These are phyloP conservation scores for Choreutis nemorana DNA, from an alignment of 2,888 invertebrate genomes.

Conservation along the genomic window DNA sequence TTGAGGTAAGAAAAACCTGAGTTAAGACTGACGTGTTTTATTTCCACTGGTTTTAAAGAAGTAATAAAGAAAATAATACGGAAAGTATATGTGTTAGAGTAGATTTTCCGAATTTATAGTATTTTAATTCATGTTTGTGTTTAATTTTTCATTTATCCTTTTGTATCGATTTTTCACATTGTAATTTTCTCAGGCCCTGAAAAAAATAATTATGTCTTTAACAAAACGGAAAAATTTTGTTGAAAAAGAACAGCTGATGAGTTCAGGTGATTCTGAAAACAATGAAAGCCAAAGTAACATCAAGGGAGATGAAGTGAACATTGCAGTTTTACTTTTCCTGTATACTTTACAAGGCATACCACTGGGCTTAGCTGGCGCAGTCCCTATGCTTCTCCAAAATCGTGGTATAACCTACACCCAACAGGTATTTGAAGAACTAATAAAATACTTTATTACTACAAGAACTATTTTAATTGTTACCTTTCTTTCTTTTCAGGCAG, in stretches of 20 bases:
- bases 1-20: too few relatives aligned
- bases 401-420: slow-evolving; percentile 92
- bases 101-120: too few relatives aligned
- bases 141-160: too few relatives aligned
- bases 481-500: slow-evolving; percentile 68
- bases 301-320: slow-evolving; percentile 81
- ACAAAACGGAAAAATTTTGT: slow-evolving; percentile 46
- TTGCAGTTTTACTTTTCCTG: slow-evolving; percentile 87
- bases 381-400: slow-evolving; percentile 95
- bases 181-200: slow-evolving; percentile 37
- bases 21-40: too few relatives aligned
- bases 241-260: slow-evolving; percentile 47
- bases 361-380: slow-evolving; percentile 90
- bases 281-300: slow-evolving; percentile 51
- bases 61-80: too few relatives aligned
- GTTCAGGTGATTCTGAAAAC: slow-evolving; percentile 37
- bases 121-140: too few relatives aligned
- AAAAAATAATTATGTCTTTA: slow-evolving; percentile 40
- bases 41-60: too few relatives aligned
- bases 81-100: too few relatives aligned
- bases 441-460: not conserved
- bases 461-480: slow-evolving; percentile 1
- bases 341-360: slow-evolving; percentile 97
- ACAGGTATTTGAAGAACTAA: slow-evolving; percentile 65
- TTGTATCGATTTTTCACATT: too few relatives aligned